Base-by-base conservation (phyloP, 2,888 invertebrate genomes). In the Trichacis sp. region DNA sequence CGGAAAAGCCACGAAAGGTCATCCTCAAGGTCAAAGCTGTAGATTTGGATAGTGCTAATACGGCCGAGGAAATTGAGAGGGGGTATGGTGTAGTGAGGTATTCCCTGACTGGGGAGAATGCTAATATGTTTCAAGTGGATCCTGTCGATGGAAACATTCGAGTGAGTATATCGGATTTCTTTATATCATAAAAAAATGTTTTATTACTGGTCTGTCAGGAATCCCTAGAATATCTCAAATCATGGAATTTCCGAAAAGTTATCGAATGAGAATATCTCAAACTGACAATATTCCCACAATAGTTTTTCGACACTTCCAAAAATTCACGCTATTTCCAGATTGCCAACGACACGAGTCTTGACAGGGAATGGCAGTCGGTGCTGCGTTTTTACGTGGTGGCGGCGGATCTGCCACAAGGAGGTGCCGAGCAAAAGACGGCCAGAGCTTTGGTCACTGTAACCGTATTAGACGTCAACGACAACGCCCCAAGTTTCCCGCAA, bases 391-490 rank as follows among this genome's bases (percentile, higher is more conserved):
- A 89, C 73, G 89, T 93, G 1, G 89, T 91, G 68, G 94, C 94
- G 0, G 88, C 89, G 33, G 94, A 95, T 77, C 92, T 91, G 14
- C 92, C 92, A 0, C 86, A 85, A 30, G 91, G 91, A 2, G 90
- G 90, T 0, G 88, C 90, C 0, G 90, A 91, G 51, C 90, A 91
- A 60, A 86, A 89, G 29, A 90, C 89, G 68, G 87, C 90, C 0
- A 85, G 88, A 1, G 90, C 89, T 0, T 87, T 89, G 69, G 87
- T 93, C 9, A 85, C 88, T 0, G 87, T 93, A 6, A 91, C 92
- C 73, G 89, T 93, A 0, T 81, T 91, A 0, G 93, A 94, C 76
- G 91, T 93, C 0, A 93, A 94, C 74, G 94, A 94, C 72, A 93
- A 93, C 76, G 87, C 91, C 0, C 94, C 93, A 0, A 81, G 82